phyloP scores from a whole-genome alignment of 1,140 invertebrate species.

The Nephila pilipes region DNA sequence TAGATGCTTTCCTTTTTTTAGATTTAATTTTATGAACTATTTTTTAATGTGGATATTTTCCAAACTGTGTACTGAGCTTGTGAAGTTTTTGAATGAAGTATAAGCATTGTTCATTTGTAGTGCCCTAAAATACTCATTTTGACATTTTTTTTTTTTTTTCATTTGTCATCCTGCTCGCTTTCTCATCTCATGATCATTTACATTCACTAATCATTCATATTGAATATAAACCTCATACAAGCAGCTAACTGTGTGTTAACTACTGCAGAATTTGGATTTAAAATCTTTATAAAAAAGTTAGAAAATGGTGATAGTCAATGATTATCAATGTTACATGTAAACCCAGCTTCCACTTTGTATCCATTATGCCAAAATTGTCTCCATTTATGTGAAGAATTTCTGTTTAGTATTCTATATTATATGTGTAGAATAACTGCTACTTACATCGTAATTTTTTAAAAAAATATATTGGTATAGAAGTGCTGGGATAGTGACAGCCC shows the following conservation, averaged over 20 bases:
- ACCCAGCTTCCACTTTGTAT: not conserved
- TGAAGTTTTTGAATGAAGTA: slow-evolving; percentile 50
- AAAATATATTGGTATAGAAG: not conserved
- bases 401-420: not conserved
- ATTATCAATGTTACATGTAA: not conserved
- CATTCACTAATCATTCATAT: slow-evolving; percentile 57
- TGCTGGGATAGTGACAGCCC: not conserved
- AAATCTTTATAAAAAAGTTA: not conserved
- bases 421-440: slow-evolving; percentile 8
- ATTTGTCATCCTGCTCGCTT: slow-evolving; percentile 43
- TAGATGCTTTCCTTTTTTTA: slow-evolving; percentile 47
- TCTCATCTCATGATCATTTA: slow-evolving; percentile 44
- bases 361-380: not conserved
- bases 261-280: slow-evolving; percentile 16
- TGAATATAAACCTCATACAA: slow-evolving; percentile 47
- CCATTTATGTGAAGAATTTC: not conserved
- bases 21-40: slow-evolving; percentile 19
- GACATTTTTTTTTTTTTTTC: slow-evolving; percentile 18
- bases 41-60: slow-evolving; percentile 50
- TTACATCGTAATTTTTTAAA: slow-evolving; percentile 22
- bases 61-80: slow-evolving; percentile 56
- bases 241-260: slow-evolving; percentile 62
- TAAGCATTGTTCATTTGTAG: slow-evolving; percentile 45
- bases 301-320: slow-evolving; percentile 11
- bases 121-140: slow-evolving; percentile 35